These are phyloP conservation scores for Tolmerus cingulatus DNA, from an alignment of 2,888 invertebrate species.

Conservation along the genomic window DNA sequence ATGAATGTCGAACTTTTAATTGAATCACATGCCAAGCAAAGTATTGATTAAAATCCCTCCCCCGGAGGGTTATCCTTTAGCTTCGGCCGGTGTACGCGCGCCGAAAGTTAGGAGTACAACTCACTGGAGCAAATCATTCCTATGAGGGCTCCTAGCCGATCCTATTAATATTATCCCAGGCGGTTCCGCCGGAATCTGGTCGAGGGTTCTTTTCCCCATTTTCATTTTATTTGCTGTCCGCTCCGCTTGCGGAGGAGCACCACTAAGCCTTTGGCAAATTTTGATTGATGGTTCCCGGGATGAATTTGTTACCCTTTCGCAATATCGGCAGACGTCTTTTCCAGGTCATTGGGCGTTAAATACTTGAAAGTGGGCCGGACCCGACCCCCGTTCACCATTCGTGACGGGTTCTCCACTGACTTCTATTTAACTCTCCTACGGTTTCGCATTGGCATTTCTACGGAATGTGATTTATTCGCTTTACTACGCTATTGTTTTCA, in stretches of 20 bases:
- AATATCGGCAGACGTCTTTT: background rate
- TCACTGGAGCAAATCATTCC: conserved; percentile 18
- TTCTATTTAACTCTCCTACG: background rate
- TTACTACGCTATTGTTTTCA: background rate
- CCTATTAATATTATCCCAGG: conserved; percentile 29
- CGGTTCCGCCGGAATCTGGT: conserved; percentile 19
- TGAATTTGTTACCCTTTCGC: conserved; percentile 25
- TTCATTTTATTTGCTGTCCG: conserved; percentile 11
- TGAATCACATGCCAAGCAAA: conserved; percentile 48
- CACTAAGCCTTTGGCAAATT: conserved; percentile 28
- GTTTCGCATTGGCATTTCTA: background rate
- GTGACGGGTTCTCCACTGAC: background rate
- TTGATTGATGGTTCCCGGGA: conserved; percentile 29
- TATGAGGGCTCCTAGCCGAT: conserved; percentile 20
- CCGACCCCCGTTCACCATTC: background rate
- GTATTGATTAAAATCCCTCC: conserved; percentile 46
- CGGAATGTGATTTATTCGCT: background rate
- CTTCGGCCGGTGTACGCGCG: background rate
- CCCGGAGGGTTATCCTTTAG: background rate
- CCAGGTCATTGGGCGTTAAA: conserved; percentile 23
- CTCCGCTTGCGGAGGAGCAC: background rate
- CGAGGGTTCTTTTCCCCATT: conserved; percentile 17
- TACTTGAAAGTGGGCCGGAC: background rate
- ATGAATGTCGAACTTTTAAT: conserved; percentile 49
- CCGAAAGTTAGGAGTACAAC: conserved; percentile 15